These are phyloP conservation scores for Drosophila setosimentum DNA, from an alignment of 2,888 invertebrate genomes.

Conservation along the genomic window DNA sequence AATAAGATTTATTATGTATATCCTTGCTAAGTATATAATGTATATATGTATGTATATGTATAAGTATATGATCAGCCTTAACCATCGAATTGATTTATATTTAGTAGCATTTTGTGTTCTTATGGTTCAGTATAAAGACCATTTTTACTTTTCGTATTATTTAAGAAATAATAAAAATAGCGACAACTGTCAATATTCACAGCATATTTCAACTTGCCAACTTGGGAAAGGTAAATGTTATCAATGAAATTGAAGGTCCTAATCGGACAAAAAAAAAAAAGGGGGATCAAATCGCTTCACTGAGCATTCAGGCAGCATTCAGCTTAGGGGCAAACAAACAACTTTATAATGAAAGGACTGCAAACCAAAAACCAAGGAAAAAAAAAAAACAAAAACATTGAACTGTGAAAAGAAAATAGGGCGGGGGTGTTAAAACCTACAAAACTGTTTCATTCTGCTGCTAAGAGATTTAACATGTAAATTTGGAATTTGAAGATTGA, in stretches of 20 bases:
- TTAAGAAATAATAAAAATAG: not conserved
- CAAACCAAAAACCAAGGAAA: not conserved
- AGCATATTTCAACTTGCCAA: not conserved
- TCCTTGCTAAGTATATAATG: no score
- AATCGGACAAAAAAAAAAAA: not conserved
- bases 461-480: slow-evolving; percentile 7
- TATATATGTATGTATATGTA: no score
- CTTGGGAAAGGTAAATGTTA: not conserved
- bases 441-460: not conserved
- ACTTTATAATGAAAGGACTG: slow-evolving; percentile 7
- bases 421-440: not conserved
- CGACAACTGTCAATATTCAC: slow-evolving; percentile 2
- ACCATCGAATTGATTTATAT: not conserved
- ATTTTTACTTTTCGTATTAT: not conserved
- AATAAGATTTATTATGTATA: no score
- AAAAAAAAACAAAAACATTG: not conserved
- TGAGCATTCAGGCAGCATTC: slow-evolving; percentile 4
- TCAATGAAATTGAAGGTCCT: slow-evolving; percentile 1
- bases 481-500: slow-evolving; percentile 5
- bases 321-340: slow-evolving; percentile 1
- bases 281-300: slow-evolving; percentile 1
- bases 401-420: not conserved
- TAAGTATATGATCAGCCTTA: no score
- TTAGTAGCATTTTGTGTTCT: not conserved
- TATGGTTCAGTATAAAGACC: not conserved